phyloP scores from a whole-genome alignment of 2,888 invertebrate species.

The Frankliniella fusca region DNA sequence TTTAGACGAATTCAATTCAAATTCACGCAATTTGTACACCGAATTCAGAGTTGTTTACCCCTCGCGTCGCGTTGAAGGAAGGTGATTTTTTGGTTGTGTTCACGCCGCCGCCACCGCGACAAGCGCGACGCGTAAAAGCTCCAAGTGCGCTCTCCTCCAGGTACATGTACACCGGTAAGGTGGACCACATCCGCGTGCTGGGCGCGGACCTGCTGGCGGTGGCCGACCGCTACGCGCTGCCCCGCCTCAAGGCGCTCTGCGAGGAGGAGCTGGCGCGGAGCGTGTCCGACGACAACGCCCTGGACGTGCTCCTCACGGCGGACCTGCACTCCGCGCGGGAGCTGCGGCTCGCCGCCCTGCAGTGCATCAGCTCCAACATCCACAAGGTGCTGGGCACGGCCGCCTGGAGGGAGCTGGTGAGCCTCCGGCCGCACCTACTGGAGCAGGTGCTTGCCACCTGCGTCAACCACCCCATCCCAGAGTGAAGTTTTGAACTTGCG shows the following conservation, averaged over 20 bases:
- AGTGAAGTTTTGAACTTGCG: too few species aligned
- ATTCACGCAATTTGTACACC: too few species aligned
- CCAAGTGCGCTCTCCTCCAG: not conserved
- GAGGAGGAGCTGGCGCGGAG: slow-evolving; percentile 38
- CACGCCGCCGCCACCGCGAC: not conserved
- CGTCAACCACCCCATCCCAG: not conserved
- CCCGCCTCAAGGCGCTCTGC: slow-evolving; percentile 27
- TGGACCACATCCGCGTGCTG: not conserved
- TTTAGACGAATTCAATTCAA: too few species aligned
- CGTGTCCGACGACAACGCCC: not conserved
- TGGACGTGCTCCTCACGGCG: not conserved
- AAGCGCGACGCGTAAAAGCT: too few species aligned
- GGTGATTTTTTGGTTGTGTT: too few species aligned
- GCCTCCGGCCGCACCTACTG: not conserved
- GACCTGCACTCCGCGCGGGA: not conserved
- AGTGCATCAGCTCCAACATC: not conserved
- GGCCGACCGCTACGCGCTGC: slow-evolving; percentile 30
- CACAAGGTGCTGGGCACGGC: not conserved
- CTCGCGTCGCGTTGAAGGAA: too few species aligned
- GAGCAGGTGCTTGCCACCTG: not conserved
- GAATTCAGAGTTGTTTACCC: too few species aligned
- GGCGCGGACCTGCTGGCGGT: slow-evolving; percentile 27
- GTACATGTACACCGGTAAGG: slow-evolving; percentile 8
- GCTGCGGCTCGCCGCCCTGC: not conserved
- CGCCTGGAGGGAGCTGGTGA: not conserved